These are phyloP conservation scores for Actinopyga echinites DNA, from an alignment of 53 echinoderm and acorn worm species.

Conservation along the genomic window DNA sequence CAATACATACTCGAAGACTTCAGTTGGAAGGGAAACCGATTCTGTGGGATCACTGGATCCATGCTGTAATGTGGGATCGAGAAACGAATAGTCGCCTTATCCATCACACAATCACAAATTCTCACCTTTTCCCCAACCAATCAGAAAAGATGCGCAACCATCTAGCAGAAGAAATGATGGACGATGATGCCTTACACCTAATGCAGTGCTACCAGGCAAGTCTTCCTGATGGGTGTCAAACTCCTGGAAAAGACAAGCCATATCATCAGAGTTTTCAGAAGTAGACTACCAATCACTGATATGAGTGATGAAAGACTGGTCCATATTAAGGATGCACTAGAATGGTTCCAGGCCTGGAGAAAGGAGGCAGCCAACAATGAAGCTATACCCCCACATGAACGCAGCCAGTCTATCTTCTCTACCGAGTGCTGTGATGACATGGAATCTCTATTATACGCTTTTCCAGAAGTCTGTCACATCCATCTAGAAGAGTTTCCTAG, in stretches of 20 bases:
- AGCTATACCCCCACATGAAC: neutral
- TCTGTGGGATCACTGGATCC: constrained; percentile 19
- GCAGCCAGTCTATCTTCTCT: neutral
- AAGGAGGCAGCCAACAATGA: neutral
- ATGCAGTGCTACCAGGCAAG: constrained; percentile 11
- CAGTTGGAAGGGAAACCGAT: neutral
- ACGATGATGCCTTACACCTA: constrained; percentile 18
- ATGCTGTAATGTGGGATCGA: constrained; percentile 11
- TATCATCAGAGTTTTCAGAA: constrained; percentile 1
- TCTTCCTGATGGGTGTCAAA: neutral
- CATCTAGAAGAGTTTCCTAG: neutral
- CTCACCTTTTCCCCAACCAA: neutral
- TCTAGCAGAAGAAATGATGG: constrained; percentile 34
- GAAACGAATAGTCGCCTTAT: constrained; percentile 14
- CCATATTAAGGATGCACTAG: neutral
- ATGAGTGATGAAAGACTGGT: neutral
- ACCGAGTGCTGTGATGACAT: constrained; percentile 38
- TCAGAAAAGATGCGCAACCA: constrained; percentile 46
- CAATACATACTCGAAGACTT: constrained; percentile 4
- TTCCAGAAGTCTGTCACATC: constrained; percentile 19
- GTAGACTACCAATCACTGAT: neutral
- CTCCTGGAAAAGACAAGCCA: constrained; percentile 8
- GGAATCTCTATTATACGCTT: neutral
- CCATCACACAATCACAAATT: neutral
- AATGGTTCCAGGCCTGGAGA: neutral